Evolutionary conservation across 2,888 invertebrate genomes (phyloP), one percentile per base, ranked within the genome.

Genomic region (Eucriotettix oculatus): DNA sequence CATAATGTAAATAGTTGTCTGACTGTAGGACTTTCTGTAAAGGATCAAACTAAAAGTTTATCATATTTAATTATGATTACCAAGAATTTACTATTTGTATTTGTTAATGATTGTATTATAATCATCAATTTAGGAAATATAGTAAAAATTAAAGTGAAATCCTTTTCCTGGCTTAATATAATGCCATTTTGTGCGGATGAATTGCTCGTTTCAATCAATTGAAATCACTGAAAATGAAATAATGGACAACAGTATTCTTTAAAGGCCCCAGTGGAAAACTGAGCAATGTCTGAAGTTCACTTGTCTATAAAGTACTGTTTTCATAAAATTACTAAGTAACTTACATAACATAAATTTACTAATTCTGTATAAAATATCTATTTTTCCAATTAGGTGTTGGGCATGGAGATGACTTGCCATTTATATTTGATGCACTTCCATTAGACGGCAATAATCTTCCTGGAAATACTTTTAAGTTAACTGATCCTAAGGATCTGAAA

Each of bases 381-480:
- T 48, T 14, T n/a, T 48, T 48, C 48, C 12, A 14, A 14, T 48
- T 48, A 58, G 63, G 78, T 70, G 78, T 82, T 1, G 76, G 80
- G 0, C 87, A 87, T 67, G 87, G 87, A 0, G 87, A 87, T 67
- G 87, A 87, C 67, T 70, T 87, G 41, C 80, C 82, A 0, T 87
- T 84, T 67, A 74, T 87, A 67, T 87, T 87, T 67, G 84, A 86
- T 68, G 78, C 81, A 0, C 74, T 81, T 53, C 79, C 84, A 63
- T 70, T 80, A 0, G 77, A 79, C 56, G 74, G 71, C 0, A 65
- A 70, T 0, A 70, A 71, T 14, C 67, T 73, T 9, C 58, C 52
- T 41, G 55, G 40, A 2, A 40, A 55, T 16, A 40, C n/a, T 41
- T 53, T 54, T 16, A 29, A 77, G 74, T 9, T 65, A 10, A 64